Evolutionary conservation across 2,797 vertebrate species (phyloP), one percentile per base, ranked within the genome.

Genomic region (Karalla daura): DNA sequence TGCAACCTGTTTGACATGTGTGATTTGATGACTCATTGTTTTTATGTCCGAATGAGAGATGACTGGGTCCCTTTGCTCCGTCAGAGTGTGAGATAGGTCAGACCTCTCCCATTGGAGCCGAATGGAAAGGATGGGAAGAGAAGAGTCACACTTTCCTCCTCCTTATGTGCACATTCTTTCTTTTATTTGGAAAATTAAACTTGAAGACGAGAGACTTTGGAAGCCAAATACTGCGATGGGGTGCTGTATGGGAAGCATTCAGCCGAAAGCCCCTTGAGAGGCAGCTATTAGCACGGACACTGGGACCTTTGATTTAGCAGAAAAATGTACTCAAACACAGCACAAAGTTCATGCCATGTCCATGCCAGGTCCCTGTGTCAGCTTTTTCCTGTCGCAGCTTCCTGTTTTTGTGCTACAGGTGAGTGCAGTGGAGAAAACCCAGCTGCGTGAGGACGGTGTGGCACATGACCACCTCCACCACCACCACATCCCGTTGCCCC

Each of bases 81-180:
- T 58, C 20, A 28, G 60, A 77, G 67, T 85, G 84, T 90, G 87
- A 75, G 83, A 89, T 85, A 88, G 84, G 88, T 90, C 88, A 83
- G 82, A 84, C 76, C 73, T 88, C 74, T 91, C 45, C 66, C 63
- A 44, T 27, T 78, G 70, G 52, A 71, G 52, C 49, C 25, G 56
- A 45, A 21, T 17, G 30, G 43, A 63, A 50, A 41, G 15, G 55
- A 78, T 33, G 59, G 44, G 63, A 72, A 69, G 28, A 14, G 28
- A 59, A 44, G 30, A 66, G 45, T 80, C 73, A 61, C 32, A 18
- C 30, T 30, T 46, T 51, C 28, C 5, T 25, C 53, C n/a, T 68
- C 52, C 66, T 79, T 76, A 66, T 73, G 65, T 67, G 63, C 41
- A 67, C 65, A 59, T 69, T 60, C 8, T 46, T 50, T 13, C 15